Base-by-base conservation (phyloP, 2,888 invertebrate species). In the Cenopis cana region DNA sequence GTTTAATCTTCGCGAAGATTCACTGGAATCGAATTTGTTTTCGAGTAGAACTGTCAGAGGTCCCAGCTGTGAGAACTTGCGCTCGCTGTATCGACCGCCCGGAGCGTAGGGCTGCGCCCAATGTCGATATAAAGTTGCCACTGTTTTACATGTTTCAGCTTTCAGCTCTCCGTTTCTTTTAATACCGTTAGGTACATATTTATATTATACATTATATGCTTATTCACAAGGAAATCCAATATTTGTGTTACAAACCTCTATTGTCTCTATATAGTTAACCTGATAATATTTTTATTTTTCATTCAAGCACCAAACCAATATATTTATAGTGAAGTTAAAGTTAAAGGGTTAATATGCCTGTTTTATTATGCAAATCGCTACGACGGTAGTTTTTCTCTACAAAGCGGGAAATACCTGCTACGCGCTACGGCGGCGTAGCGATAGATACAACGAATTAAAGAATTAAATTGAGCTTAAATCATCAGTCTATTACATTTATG, bases 1-100 rank as follows among this genome's bases (percentile, higher is more conserved):
- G 46, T 61, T 50, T 55, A 36, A 38, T 24, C 2, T 14, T 38
- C 11, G 17, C 14, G 52, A 46, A 38, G 18, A 10, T 24, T 55
- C 36, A 41, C 33, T 17, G 46, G 56, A 38, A 59, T 69, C 33
- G 41, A 46, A 36, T 70, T 71, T 74, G 59, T 70, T 69, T 65
- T 71, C 65, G 59, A 75, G 66, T 76, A 74, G 65, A 84, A 77
- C 82, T 85, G 86, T 84, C 84, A 84, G 80, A 81, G 84, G 82
- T 84, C 85, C 82, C 85, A 86, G 85, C 85, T 87, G n/a, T n/a
- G 74, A 79, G 78, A 81, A 82, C 88, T 82, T 89, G 90, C 90
- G 90, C 88, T 78, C 81, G 82, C 81, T 83, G 82, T 92, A 92
- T 92, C 91, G 92, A 92, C 89, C 91, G 90, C 78, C 68, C 68